phyloP scores from a whole-genome alignment of 2,888 invertebrate genomes.

The Lasioglossum oenotherae region DNA sequence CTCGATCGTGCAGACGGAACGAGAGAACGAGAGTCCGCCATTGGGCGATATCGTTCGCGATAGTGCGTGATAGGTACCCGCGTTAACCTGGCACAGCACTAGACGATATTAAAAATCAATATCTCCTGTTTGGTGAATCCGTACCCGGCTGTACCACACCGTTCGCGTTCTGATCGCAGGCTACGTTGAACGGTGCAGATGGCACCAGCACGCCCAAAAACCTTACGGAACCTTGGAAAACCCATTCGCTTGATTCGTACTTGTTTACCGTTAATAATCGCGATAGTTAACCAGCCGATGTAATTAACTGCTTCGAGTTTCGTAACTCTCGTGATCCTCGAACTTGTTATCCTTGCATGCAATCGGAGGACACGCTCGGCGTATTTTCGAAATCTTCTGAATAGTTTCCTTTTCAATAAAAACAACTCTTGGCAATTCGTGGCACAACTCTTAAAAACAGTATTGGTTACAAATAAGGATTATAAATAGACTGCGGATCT shows the following conservation, averaged over 20 bases:
- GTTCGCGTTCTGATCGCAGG: slow-evolving; percentile 40
- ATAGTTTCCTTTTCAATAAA: background rate
- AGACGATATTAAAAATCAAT: slow-evolving; percentile 71
- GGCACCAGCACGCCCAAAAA: background rate
- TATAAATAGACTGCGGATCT: too few relatives aligned
- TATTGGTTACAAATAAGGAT: too few relatives aligned
- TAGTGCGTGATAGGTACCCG: slow-evolving; percentile 65
- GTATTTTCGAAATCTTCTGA: background rate
- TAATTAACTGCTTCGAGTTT: background rate
- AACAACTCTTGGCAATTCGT: too few relatives aligned
- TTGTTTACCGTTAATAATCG: background rate
- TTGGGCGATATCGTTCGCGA: slow-evolving; percentile 35
- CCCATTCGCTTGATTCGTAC: background rate
- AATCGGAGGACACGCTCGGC: too few relatives aligned
- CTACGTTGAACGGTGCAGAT: slow-evolving; percentile 13
- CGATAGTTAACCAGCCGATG: background rate
- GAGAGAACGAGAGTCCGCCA: background rate
- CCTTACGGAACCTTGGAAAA: background rate
- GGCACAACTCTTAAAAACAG: too few relatives aligned
- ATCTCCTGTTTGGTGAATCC: slow-evolving; percentile 54
- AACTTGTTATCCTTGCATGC: background rate
- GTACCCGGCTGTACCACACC: slow-evolving; percentile 59
- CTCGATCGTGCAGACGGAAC: background rate
- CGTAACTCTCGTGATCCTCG: background rate
- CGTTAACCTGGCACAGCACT: slow-evolving; percentile 64